Evolutionary conservation across 2,888 invertebrate species (phyloP).

Genomic region (Ptychoptera contaminata): DNA sequence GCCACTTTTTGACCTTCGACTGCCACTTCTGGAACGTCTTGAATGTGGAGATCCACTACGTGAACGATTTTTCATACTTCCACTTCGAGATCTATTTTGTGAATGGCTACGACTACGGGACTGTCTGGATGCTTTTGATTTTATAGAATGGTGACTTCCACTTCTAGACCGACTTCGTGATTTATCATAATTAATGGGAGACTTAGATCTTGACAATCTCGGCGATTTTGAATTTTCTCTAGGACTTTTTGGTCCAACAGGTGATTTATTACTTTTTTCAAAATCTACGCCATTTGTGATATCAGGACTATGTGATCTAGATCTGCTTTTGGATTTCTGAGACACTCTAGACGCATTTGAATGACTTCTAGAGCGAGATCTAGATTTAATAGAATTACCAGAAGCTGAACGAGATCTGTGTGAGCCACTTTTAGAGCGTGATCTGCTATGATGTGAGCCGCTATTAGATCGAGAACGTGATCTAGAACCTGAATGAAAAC

Average conservation of each 20-base stretch:
- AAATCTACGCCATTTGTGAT: background rate
- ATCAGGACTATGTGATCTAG: background rate
- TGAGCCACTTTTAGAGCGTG: too few species aligned
- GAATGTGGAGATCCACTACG: slow-evolving; percentile 8
- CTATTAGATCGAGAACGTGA: background rate
- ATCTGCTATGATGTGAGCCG: too few species aligned
- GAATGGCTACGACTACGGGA: slow-evolving; percentile 1
- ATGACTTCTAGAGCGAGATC: background rate
- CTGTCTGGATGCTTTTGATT: slow-evolving; percentile 9
- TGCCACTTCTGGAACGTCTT: background rate
- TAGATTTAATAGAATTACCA: background rate
- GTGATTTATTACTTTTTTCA: too few species aligned
- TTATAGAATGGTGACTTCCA: slow-evolving; percentile 8
- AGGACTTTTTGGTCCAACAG: too few species aligned
- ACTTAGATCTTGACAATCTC: background rate
- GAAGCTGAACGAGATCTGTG: background rate
- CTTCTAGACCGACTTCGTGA: slow-evolving; percentile 8
- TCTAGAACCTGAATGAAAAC: too few species aligned
- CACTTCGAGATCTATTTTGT: background rate
- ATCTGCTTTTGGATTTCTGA: background rate
- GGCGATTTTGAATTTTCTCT: background rate
- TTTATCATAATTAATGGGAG: background rate
- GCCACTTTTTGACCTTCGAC: slow-evolving; percentile 19
- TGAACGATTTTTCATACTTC: slow-evolving; percentile 9
- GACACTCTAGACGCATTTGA: background rate